Base-by-base conservation (phyloP, 2,797 vertebrate genomes). In the Antennarius maculatus region DNA sequence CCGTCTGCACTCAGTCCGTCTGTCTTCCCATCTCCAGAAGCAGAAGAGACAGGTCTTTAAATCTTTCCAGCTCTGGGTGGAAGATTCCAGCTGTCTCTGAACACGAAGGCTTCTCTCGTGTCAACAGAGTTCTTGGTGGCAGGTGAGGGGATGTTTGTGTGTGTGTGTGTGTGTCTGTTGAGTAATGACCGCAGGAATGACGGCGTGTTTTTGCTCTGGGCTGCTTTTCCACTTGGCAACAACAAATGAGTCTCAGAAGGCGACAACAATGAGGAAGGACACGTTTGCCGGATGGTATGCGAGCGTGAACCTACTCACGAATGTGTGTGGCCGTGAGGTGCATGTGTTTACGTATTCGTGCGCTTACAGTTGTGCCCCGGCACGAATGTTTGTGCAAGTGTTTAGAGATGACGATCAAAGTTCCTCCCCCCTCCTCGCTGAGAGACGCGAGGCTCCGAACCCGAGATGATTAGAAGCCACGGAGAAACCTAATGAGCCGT, bases 381-480 rank as follows among this genome's bases (percentile, higher is more conserved):
- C 14, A 31, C 15, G 17, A 53, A 15, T 43, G 59, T 59, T n/a
- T 61, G 48, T 39, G 47, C 73, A 61, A 61, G 29, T 61, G 77
- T 78, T 85, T 77, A 80, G 61, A 75, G 80, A 67, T 69, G 85
- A 75, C 18, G 66, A 85, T 90, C 88, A 88, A 90, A 90, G 89
- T 82, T 16, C 41, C 73, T 23, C 69, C 55, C 67, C 55, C 37
- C 16, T 71, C 61, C 54, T 76, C 43, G 4, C 70, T 55, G 61
- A 29, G 69, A 67, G 76, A 71, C 54, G 7, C 10, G 16, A 18
- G 34, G 54, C 70, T 74, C 69, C 67, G 77, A 84, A 82, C 84
- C 75, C 64, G 72, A 69, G 82, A 84, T 90, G 85, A 92, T 90
- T 88, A 89, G 76, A 91, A 86, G 82, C 82, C 61, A 37, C 27